Percentiles rank a stretch among this genome's conserved stretches.
Evolutionary conservation across 2,888 invertebrate species (phyloP).

Genomic region (Trichopoda pennipes): DNA sequence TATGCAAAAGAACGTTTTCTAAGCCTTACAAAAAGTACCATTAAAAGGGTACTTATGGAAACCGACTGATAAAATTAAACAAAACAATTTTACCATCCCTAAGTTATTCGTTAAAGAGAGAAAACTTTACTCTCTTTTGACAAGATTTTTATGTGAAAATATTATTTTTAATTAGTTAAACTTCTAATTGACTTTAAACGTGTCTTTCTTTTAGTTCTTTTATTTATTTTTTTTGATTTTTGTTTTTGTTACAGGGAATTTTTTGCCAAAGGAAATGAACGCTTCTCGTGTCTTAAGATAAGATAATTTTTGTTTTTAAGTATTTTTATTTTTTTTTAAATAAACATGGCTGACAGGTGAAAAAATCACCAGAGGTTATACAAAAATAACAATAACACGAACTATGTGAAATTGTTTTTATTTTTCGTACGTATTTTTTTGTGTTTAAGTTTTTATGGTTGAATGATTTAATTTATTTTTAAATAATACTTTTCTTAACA

Average conservation of each 20-base stretch:
- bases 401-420: not conserved
- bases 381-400: slow-evolving; percentile 7
- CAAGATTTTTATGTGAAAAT: too few relatives aligned
- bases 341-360: slow-evolving; percentile 23
- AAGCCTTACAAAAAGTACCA: too few relatives aligned
- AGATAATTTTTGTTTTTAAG: slow-evolving; percentile 25
- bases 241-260: not conserved
- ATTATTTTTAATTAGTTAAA: too few relatives aligned
- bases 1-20: too few relatives aligned
- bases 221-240: not conserved
- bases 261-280: slow-evolving; percentile 36
- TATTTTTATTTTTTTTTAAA: slow-evolving; percentile 5
- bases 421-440: slow-evolving; percentile 2
- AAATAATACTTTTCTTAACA: not conserved
- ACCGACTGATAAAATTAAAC: too few relatives aligned
- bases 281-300: slow-evolving; percentile 33
- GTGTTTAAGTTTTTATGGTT: slow-evolving; percentile 31
- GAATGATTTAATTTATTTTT: slow-evolving; percentile 12
- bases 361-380: slow-evolving; percentile 48
- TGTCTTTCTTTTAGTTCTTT: not conserved
- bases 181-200: not conserved
- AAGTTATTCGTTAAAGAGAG: too few relatives aligned
- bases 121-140: too few relatives aligned
- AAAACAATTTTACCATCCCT: too few relatives aligned
- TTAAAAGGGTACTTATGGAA: too few relatives aligned